These are phyloP conservation scores for Nomada fabriciana DNA, from an alignment of 2,888 invertebrate genomes.

Conservation along the genomic window DNA sequence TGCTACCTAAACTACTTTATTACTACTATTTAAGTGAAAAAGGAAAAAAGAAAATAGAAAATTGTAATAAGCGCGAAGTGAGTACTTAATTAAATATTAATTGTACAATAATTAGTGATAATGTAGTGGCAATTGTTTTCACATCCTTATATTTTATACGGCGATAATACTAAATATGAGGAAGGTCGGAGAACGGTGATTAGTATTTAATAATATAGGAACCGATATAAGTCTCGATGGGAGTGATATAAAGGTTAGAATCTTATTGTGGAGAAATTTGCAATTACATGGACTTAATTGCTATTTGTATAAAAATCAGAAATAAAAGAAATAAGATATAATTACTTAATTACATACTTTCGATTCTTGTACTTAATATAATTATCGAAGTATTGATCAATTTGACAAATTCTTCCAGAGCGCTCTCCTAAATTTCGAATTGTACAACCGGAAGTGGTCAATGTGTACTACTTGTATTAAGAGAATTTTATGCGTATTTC, in stretches of 20 bases:
- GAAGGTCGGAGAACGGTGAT: not conserved
- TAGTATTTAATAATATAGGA: not conserved
- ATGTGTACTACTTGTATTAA: not conserved
- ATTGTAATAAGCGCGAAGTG: not conserved
- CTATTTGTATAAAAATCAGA: not conserved
- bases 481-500: not conserved
- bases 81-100: too few relatives aligned
- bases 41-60: not conserved
- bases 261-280: too few relatives aligned
- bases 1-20: not conserved
- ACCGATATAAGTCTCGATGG: too few relatives aligned
- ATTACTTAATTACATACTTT: constrained; percentile 1
- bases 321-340: not conserved
- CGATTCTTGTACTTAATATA: constrained; percentile 2
- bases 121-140: not conserved
- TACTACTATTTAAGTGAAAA: not conserved
- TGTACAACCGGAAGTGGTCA: constrained; percentile 25
- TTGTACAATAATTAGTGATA: not conserved
- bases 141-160: not conserved
- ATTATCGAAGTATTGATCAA: constrained; percentile 2
- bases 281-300: too few relatives aligned
- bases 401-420: not conserved
- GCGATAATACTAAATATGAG: not conserved
- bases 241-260: too few relatives aligned
- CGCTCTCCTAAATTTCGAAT: constrained; percentile 5